Base-by-base conservation (phyloP, 2,113 vertebrate genomes). In the Haemorhous mexicanus region DNA sequence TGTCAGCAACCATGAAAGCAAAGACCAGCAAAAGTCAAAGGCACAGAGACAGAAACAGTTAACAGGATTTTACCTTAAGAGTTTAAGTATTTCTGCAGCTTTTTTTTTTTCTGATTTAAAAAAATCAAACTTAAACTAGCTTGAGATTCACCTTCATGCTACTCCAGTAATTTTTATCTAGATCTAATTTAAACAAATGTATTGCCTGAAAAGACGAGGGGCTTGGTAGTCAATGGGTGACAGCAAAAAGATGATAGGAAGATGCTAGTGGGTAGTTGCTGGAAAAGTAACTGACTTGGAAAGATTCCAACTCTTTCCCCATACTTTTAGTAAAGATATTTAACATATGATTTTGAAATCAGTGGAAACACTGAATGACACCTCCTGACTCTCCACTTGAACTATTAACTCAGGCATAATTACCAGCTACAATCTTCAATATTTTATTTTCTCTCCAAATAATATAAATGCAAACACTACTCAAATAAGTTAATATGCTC, bases 1-100 rank as follows among this genome's bases (percentile, higher is more conserved):
- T 7, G 70, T 95, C 95, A 95, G 94, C 93, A 80, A 78, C 20
- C 76, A 26, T 50, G 72, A 95, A 92, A 79, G 56, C 53, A 89
- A 78, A 95, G 77, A 77, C 68, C 63, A 80, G 77, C 58, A 84
- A 87, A 87, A 96, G 37, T 74, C 69, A 32, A 91, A 59, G 33
- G 73, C 87, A 79, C 41, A 44, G 39, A 64, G 22, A 49, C 7
- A 53, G 49, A 79, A 23, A 49, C 9, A 78, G 18, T 63, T 62
- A 88, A 61, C 33, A 82, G 72, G 30, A 86, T 59, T 83, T 88
- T 46, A 59, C 35, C 30, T 68, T 62, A 56, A 12, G n/a, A 76
- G 7, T 33, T 58, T 19, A 78, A 90, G 11, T 76, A 83, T 9
- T 50, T 17, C 74, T 30, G 30, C 4, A 78, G 26, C 19, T 78